Base-by-base conservation (phyloP, 2,888 invertebrate species). In the Idaea aversata region DNA sequence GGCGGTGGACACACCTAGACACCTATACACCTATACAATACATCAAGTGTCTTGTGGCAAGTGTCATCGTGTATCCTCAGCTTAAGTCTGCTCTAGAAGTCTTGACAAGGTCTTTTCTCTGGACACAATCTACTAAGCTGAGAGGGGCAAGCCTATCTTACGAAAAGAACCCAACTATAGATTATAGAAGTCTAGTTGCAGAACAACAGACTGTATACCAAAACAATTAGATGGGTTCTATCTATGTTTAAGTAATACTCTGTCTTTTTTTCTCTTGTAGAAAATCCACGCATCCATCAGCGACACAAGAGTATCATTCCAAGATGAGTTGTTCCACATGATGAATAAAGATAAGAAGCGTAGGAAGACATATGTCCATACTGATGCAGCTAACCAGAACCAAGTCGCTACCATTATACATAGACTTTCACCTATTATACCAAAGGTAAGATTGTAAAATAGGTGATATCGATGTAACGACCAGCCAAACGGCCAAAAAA, bases 341-440 rank as follows among this genome's bases (percentile, higher is more conserved):
- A 76, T 93, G 5, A 90, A 91, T 70, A 91, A 88, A 57, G 86
- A 83, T n/a, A 88, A 85, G 63, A 85, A 80, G 67, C 75, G 77
- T 15, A 80, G 74, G 63, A 70, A 72, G 38, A 59, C 76, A 5
- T 59, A 68, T 2, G 36, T 67, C 4, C 70, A 71, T 25, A 65
- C 67, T 6, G 69, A 75, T 5, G 57, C 76, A 1, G 70, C 74
- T 1, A 71, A 74, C 57, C 80, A 80, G 0, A 84, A 87, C 25
- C 84, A 88, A 47, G 77, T 86, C 10, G 76, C 73, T 70, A 94
- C 95, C 65, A 82, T 95, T 64, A 94, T 95, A 78, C 93, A 94
- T 58, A 94, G 95, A 82, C 88, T 97, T 69, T 94, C 96, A 34
- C 97, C 97, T 35, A 94, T 97, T 71, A 95, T 97, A 93, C 97